Percentiles rank a stretch among this genome's conserved stretches.
phyloP scores from a whole-genome alignment of 2,113 vertebrate genomes.

The Archocentrus centrarchus region DNA sequence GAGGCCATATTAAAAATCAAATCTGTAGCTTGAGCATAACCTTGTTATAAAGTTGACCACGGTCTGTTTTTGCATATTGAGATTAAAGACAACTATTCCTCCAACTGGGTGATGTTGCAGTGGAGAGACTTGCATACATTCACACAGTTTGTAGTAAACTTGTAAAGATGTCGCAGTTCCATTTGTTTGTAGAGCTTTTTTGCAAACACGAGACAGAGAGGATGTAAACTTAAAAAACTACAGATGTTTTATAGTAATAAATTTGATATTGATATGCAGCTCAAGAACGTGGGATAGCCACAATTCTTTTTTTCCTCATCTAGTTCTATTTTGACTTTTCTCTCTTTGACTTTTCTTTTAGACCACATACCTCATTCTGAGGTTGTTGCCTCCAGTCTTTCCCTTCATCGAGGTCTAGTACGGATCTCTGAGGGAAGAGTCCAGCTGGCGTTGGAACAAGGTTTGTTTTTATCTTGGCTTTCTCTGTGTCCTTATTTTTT shows the following conservation, averaged over 20 bases:
- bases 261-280: not conserved
- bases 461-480: conserved; percentile 23
- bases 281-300: not conserved
- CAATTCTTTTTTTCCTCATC: not conserved
- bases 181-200: too few relatives aligned
- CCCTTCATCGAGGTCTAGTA: conserved; percentile 85
- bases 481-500: not conserved
- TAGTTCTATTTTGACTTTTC: not conserved
- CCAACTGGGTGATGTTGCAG: not conserved
- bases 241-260: not conserved
- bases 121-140: too few relatives aligned
- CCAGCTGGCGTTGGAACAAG: conserved; percentile 76
- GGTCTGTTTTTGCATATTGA: too few relatives aligned
- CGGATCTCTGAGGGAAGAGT: conserved; percentile 80
- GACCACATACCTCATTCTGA: conserved; percentile 84
- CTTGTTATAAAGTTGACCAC: not conserved
- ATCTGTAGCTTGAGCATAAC: too few relatives aligned
- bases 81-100: not conserved
- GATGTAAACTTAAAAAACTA: not conserved
- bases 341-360: conserved; percentile 66
- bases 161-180: too few relatives aligned
- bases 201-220: too few relatives aligned
- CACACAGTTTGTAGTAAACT: too few relatives aligned
- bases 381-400: conserved; percentile 83
- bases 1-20: not conserved